A percentile compares a stretch with the other conserved stretches of the same genome.
These are phyloP conservation scores for Felis catus DNA, from an alignment of 2,113 vertebrate genomes.

Conservation along the genomic window F.catus_Fca126_mat1.0 CM031413.1:145933001-145933500, in stretches of 20 bases:
- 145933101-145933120: background rate
- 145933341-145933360: constrained; percentile 32
- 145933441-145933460: constrained; percentile 65
- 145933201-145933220: constrained; percentile 22
- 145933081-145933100: background rate
- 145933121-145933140: constrained; percentile 45
- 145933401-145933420: constrained; percentile 48
- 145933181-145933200: constrained; percentile 63
- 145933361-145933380: background rate
- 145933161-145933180: constrained; percentile 68
- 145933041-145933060: background rate
- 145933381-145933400: constrained; percentile 71
- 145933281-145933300: constrained; percentile 59
- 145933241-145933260: background rate
- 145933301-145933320: constrained; percentile 50
- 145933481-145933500: constrained; percentile 39
- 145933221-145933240: constrained; percentile 79
- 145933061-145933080: background rate
- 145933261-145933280: constrained; percentile 1
- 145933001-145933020: background rate
- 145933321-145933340: constrained; percentile 63
- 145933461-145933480: background rate
- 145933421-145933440: constrained; percentile 54
- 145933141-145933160: constrained; percentile 73
- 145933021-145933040: background rate